These are phyloP conservation scores for Tonatia bakeri DNA, from an alignment of 2,113 vertebrate species.

Conservation along the genomic window DNA sequence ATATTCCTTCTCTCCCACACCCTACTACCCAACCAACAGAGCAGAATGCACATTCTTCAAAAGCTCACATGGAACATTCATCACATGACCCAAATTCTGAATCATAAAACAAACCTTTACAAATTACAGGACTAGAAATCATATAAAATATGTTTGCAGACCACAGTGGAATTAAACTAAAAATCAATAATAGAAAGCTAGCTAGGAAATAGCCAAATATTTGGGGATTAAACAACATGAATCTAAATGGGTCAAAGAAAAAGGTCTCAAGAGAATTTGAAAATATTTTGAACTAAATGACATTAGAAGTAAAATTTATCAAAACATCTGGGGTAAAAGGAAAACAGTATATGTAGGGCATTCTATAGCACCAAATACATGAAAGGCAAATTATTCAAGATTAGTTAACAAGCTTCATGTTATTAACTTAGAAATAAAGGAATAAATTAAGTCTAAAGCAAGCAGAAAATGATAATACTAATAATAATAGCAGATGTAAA, in stretches of 20 bases:
- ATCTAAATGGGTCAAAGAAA: background rate
- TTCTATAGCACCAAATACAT: background rate
- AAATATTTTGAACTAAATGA: background rate
- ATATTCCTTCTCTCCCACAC: background rate
- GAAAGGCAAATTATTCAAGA: background rate
- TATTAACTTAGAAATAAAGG: background rate
- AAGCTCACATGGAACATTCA: background rate
- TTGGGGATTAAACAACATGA: background rate
- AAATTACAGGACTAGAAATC: background rate
- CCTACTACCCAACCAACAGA: background rate
- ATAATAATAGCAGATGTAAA: background rate
- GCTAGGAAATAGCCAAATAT: background rate
- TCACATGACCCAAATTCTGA: background rate
- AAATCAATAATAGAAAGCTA: background rate
- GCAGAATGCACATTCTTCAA: background rate
- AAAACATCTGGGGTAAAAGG: background rate
- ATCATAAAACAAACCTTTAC: background rate
- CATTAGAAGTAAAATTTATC: background rate
- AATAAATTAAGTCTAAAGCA: background rate
- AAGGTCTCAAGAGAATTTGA: background rate
- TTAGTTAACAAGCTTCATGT: background rate
- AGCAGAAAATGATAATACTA: background rate
- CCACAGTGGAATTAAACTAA: background rate
- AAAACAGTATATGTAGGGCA: background rate
- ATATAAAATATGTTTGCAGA: background rate